Percentiles rank a stretch among this genome's conserved stretches.
phyloP scores from a whole-genome alignment of 2,888 invertebrate species.

The Cephus pygmeus region DNA sequence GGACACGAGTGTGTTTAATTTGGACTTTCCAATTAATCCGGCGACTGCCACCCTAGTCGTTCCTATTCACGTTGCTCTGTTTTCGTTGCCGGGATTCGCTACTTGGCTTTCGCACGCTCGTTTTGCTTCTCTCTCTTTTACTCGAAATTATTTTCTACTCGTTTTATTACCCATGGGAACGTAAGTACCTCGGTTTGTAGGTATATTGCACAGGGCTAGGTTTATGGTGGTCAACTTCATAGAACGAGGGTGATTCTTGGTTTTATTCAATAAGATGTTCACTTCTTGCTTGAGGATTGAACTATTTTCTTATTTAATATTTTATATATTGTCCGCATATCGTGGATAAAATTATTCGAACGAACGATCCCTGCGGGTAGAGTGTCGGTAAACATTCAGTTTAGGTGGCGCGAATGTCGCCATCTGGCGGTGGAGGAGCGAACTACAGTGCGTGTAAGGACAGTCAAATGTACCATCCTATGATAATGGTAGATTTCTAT shows the following conservation, averaged over 20 bases:
- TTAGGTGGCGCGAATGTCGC: background rate
- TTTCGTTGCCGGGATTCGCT: background rate
- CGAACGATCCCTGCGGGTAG: background rate
- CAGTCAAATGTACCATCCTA: background rate
- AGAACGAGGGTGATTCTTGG: background rate
- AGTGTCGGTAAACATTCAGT: background rate
- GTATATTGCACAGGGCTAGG: background rate
- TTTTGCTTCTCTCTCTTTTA: background rate
- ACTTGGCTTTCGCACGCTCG: background rate
- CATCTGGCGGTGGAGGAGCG: background rate
- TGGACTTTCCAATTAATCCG: conserved; percentile 33
- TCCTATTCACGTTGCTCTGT: background rate
- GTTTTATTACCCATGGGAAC: background rate
- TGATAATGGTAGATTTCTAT: background rate
- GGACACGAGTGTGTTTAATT: conserved; percentile 22
- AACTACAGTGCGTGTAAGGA: background rate
- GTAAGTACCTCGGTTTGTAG: background rate
- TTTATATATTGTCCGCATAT: background rate
- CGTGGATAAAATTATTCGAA: too few relatives aligned
- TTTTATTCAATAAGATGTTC: background rate
- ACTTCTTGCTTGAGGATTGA: background rate
- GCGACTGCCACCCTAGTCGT: conserved; percentile 8
- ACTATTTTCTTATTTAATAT: background rate
- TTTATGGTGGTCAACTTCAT: background rate
- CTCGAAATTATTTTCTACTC: background rate